phyloP scores from a whole-genome alignment of 2,113 vertebrate species.

The Gorsachius goisagi region DNA sequence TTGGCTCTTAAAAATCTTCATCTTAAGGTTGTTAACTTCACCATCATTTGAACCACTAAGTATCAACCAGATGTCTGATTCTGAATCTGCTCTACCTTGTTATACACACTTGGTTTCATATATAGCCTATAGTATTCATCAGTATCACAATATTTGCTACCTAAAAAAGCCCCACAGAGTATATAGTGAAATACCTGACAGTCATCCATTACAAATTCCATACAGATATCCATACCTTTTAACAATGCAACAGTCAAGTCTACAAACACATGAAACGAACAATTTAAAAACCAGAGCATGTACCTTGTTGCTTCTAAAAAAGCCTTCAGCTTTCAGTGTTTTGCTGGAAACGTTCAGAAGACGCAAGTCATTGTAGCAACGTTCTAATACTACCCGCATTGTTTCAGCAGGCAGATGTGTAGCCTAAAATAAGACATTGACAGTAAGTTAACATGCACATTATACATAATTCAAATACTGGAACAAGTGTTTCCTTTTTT shows the following conservation, averaged over 20 bases:
- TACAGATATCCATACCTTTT: neutral
- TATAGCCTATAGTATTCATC: accelerated
- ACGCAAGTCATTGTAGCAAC: conserved; percentile 95
- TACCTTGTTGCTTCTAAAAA: conserved; percentile 99
- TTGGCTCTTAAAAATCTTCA: neutral
- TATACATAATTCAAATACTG: neutral
- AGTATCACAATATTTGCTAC: neutral
- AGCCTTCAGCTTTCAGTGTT: conserved; percentile 95
- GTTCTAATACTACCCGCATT: conserved; percentile 95
- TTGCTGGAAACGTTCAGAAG: conserved; percentile 91
- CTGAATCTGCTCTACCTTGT: neutral
- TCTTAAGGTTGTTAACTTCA: neutral
- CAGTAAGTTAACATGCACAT: accelerated
- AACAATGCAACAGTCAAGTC: neutral
- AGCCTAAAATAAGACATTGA: conserved; percentile 67
- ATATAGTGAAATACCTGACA: accelerated
- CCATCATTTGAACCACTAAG: neutral
- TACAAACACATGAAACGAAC: neutral
- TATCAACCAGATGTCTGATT: neutral
- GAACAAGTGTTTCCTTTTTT: neutral
- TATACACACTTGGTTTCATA: neutral
- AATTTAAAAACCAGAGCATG: neutral
- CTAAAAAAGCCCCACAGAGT: neutral
- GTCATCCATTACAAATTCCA: accelerated
- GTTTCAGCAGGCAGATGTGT: conserved; percentile 84